Base-by-base conservation (phyloP, 2,113 vertebrate species). In the Microtus ochrogaster region DNA sequence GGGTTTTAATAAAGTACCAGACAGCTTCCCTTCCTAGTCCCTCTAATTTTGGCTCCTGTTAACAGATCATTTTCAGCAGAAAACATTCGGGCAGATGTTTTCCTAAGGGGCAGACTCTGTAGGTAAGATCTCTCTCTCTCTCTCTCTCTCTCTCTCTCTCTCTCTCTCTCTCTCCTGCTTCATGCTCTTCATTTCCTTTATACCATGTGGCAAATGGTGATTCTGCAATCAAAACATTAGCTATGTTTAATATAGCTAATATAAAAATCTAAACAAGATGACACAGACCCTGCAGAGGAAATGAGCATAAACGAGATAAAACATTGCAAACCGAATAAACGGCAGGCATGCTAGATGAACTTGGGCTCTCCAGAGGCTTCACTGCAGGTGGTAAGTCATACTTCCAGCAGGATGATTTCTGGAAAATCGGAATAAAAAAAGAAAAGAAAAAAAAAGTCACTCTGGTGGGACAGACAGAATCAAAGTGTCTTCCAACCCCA, bases 11-110 rank as follows among this genome's bases (percentile, higher is more conserved):
- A 81, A 76, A 21, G 44, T 93, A 49, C 52, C 12, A 13, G 11
- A 79, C 47, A 94, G 92, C 41, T 97, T 86, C 47, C 16, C 16
- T 90, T n/a, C 19, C 8, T 10, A 90, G 30, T 96, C 91, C 92
- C 78, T 95, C 22, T 86, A 95, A 98, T 66, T 97, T 98, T 98
- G 96, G 92, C 96, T 98, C 96, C 78, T 88, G 96, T 97, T 97
- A 98, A 96, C 89, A 97, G 97, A 95, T 98, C 97, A 89, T 98
- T 98, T 95, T 95, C 92, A 94, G 96, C 97, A 94, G 30, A 88
- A 96, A 98, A 96, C 66, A 96, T 96, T 93, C 94, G 97, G 96
- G 95, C 98, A 98, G 98, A 98, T 98, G 98, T 98, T 98, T 98
- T 98, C 98, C 98, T 98, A 97, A 98, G 97, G 97, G 98, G 97